Base-by-base conservation (phyloP, 1,140 invertebrate species). In the Drosophila ohnishii region DNA sequence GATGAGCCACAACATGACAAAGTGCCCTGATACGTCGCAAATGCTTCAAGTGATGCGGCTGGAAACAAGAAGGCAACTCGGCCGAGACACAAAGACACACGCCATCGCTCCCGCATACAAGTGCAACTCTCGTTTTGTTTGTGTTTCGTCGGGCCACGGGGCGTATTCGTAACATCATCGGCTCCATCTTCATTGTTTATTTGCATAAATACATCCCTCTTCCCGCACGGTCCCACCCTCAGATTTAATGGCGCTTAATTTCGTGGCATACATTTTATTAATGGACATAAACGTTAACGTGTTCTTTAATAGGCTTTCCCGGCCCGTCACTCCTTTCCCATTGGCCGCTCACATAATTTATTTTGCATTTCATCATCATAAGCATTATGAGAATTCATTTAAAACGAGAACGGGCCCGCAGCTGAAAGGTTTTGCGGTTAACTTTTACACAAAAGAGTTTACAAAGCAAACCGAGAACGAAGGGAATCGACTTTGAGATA, bases 181-280 rank as follows among this genome's bases (percentile, higher is more conserved):
- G 13, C 62, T 53, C n/a, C 61, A 32, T 16, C 50, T 63, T 19
- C 63, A 73, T 77, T 80, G 77, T 84, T 71, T 79, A 75, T 76
- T 75, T 62, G 57, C 30, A 48, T 53, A 40, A 42, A 37, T n/a
- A 55, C 6, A 47, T 55, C 34, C 48, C 53, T 19, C n/a, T 51
- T n/a, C 30, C 30, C 8, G n/a, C 51, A 22, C 53, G 50, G 14
- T 22, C 7, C 35, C 47, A 37, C 40, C 10, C 19, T 6, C 19
- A 9, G 19, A 37, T 67, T 77, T 86, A 86, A 78, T 78, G 74
- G 62, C 69, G 78, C 70, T 86, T 85, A 69, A 86, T 80, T 80
- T 78, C 71, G 81, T 59, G 78, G 65, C 82, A 78, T 58, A 77
- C 72, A 74, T 80, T 80, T 78, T 81, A 78, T 86, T 86, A 85